Conservation (phyloP, 64 coral and sea anemone species). For the Astreopora myriophthalma region DNA sequence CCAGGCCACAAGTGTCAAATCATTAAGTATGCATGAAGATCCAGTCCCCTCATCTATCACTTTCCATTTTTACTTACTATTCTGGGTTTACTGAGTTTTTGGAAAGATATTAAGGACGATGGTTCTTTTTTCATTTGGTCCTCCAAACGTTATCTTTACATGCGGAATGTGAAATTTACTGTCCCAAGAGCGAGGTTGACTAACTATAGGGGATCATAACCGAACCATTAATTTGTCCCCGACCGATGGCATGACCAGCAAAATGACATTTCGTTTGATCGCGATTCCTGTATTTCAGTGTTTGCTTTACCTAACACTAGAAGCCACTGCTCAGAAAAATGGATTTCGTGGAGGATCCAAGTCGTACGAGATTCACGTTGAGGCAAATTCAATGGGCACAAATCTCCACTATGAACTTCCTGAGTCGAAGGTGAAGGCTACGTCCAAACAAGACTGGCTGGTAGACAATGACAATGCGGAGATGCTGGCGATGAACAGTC, state of each 20-base stretch:
- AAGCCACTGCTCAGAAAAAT: conserved; percentile 37
- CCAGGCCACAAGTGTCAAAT: conserved; percentile 1
- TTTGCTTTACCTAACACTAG: neutral
- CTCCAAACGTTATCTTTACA: too few species aligned
- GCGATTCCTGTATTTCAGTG: neutral
- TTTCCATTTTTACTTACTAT: neutral
- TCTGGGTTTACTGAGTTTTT: neutral
- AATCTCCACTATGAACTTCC: conserved; percentile 88
- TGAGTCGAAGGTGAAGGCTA: conserved; percentile 83
- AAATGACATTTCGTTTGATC: neutral
- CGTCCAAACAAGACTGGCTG: conserved; percentile 74
- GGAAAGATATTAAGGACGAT: neutral
- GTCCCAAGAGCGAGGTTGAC: neutral
- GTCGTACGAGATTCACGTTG: conserved; percentile 83
- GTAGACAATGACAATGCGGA: conserved; percentile 93
- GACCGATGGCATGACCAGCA: neutral
- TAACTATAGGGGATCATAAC: neutral
- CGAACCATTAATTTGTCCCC: neutral
- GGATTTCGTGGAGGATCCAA: conserved; percentile 84
- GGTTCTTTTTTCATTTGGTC: neutral
- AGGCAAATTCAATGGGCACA: conserved; percentile 74
- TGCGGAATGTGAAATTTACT: neutral
- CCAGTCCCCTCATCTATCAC: neutral
- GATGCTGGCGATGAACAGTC: conserved; percentile 80
- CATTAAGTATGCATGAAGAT: conserved; percentile 33